phyloP scores from a whole-genome alignment of 2,113 vertebrate species.

The Ochotona princeps region DNA sequence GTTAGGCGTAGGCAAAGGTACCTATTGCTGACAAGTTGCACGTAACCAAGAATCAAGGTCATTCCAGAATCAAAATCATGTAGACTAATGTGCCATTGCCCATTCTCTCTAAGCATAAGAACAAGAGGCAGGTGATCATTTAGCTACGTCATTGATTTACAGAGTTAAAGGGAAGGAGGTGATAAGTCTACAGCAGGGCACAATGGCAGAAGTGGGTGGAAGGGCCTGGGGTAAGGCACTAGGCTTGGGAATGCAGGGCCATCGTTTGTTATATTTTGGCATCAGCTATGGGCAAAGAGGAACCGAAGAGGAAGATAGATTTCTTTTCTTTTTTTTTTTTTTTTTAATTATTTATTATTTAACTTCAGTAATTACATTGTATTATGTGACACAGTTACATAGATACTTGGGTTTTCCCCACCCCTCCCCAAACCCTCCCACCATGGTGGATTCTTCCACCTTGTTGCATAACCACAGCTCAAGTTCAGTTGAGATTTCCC shows the following conservation, averaged over 20 bases:
- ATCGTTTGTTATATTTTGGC: not conserved
- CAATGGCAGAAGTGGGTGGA: not conserved
- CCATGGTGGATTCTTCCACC: no score
- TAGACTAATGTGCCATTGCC: not conserved
- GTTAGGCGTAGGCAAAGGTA: not conserved
- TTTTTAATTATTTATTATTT: no score
- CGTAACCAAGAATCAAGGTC: not conserved
- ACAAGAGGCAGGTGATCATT: not conserved
- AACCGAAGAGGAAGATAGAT: conserved; percentile 26
- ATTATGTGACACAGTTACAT: no score
- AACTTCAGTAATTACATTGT: no score
- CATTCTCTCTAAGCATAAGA: not conserved
- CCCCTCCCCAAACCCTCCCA: no score
- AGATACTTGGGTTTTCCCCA: no score
- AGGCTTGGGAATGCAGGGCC: not conserved
- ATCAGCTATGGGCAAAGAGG: not conserved
- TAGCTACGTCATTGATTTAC: not conserved
- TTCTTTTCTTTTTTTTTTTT: no score
- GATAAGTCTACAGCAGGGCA: not conserved
- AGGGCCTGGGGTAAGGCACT: not conserved
- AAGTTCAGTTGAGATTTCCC: no score
- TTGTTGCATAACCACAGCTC: no score
- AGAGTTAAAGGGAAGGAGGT: not conserved
- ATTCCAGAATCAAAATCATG: not conserved
- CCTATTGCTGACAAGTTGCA: not conserved